These are phyloP conservation scores for Metellina segmentata DNA, from an alignment of 2,888 invertebrate genomes.

Conservation along the genomic window DNA sequence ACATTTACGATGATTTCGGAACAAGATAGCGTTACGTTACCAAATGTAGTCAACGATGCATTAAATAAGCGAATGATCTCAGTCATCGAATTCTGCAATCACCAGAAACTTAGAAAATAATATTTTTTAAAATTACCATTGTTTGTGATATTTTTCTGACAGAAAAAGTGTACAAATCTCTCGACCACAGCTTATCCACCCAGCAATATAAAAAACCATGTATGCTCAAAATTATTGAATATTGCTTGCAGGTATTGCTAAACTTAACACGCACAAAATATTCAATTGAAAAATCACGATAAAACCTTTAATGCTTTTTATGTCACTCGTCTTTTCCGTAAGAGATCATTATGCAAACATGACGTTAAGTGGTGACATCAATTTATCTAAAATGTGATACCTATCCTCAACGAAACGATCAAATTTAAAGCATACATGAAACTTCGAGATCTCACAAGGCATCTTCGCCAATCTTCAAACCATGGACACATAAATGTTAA, in stretches of 20 bases:
- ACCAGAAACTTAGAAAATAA: conserved; percentile 18
- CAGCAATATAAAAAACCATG: neutral
- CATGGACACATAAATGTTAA: too few relatives aligned
- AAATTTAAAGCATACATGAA: too few relatives aligned
- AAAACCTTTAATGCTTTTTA: neutral
- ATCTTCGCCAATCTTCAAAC: too few relatives aligned
- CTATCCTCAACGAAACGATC: neutral
- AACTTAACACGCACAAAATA: neutral
- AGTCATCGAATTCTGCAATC: conserved; percentile 18
- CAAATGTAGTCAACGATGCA: conserved; percentile 18
- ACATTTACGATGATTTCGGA: conserved; percentile 13
- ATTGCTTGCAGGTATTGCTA: conserved; percentile 2
- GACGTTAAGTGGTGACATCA: conserved; percentile 3
- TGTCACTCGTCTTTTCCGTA: neutral
- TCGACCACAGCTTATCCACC: conserved; percentile 11
- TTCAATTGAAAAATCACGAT: neutral
- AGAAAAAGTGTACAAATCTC: conserved; percentile 48
- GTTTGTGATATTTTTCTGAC: neutral
- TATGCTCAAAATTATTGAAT: conserved; percentile 14
- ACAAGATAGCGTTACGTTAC: conserved; percentile 7
- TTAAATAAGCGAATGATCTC: conserved; percentile 8
- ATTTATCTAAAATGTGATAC: conserved; percentile 18
- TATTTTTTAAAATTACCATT: too few relatives aligned
- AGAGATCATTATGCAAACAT: neutral
- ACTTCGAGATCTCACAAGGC: too few relatives aligned